Evolutionary conservation across 1,140 invertebrate species (phyloP).

Genomic region (Lasioglossum baleicum): DNA sequence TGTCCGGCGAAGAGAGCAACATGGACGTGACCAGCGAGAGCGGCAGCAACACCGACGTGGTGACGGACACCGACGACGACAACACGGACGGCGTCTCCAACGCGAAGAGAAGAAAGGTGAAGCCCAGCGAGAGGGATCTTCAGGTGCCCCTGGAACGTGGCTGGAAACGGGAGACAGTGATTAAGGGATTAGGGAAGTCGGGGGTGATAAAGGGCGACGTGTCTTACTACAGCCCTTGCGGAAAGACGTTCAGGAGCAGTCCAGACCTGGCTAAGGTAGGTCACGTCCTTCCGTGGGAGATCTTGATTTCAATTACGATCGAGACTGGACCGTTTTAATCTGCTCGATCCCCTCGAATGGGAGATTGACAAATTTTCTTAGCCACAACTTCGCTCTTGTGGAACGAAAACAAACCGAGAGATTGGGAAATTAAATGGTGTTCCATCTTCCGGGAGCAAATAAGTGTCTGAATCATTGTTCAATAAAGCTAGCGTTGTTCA

Average conservation of each 20-base stretch:
- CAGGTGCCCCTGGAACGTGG: constrained; percentile 89
- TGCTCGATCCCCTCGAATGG: neutral
- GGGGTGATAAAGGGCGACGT: constrained; percentile 92
- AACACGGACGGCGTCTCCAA: constrained; percentile 75
- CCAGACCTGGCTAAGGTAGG: constrained; percentile 86
- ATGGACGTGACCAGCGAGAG: constrained; percentile 79
- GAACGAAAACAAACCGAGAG: no score
- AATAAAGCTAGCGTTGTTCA: no score
- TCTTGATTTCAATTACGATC: constrained; percentile 1
- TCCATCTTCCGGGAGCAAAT: no score
- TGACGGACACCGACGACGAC: constrained; percentile 82
- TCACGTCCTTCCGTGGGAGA: constrained; percentile 22
- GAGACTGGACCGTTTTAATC: neutral
- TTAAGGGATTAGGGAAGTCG: constrained; percentile 89
- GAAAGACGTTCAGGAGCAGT: constrained; percentile 87
- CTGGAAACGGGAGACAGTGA: constrained; percentile 94
- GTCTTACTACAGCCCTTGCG: constrained; percentile 93
- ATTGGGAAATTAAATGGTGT: no score
- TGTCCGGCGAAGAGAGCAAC: constrained; percentile 80
- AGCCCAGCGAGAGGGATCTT: constrained; percentile 82
- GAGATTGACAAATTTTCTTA: neutral
- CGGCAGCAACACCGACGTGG: constrained; percentile 78
- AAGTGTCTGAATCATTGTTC: no score
- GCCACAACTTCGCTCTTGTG: no score
- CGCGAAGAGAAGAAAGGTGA: constrained; percentile 77